Conservation (phyloP, 2,797 vertebrate species). For the Lycodopsis pacificus region DNA sequence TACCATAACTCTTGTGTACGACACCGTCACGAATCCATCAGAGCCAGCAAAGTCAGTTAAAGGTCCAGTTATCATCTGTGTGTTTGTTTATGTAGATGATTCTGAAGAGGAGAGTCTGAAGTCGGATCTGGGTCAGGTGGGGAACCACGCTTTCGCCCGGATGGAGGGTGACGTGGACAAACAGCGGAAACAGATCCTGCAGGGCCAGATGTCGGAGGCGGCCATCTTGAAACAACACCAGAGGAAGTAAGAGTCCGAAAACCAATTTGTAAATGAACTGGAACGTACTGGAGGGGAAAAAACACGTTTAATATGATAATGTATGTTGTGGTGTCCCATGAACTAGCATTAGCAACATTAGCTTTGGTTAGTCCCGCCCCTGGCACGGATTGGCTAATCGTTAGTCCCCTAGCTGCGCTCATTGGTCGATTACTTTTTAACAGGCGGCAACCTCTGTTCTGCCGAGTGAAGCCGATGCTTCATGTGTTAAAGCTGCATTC, state of each 20-base stretch:
- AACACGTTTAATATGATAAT: no score
- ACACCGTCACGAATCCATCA: not conserved
- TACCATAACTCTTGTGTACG: not conserved
- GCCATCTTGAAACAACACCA: constrained; percentile 95
- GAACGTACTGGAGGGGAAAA: not conserved
- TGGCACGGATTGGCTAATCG: no score
- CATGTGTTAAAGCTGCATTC: no score
- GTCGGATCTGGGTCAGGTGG: constrained; percentile 91
- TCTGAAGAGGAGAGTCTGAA: constrained; percentile 88
- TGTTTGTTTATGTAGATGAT: constrained; percentile 68
- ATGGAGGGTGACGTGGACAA: constrained; percentile 99
- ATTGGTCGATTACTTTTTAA: no score
- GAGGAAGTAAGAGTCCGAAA: constrained; percentile 89
- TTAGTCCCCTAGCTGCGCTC: no score
- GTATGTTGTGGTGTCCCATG: no score
- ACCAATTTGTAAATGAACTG: not conserved
- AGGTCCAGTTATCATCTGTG: not conserved
- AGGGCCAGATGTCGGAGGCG: constrained; percentile 94
- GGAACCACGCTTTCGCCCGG: constrained; percentile 94
- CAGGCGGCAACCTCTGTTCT: no score
- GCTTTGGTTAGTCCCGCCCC: not conserved
- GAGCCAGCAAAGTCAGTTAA: not conserved
- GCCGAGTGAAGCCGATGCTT: no score
- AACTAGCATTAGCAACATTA: not conserved
- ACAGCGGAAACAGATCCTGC: constrained; percentile 92